Evolutionary conservation across 1,140 invertebrate genomes (phyloP).

Genomic region (Magallana ariakensis): DNA sequence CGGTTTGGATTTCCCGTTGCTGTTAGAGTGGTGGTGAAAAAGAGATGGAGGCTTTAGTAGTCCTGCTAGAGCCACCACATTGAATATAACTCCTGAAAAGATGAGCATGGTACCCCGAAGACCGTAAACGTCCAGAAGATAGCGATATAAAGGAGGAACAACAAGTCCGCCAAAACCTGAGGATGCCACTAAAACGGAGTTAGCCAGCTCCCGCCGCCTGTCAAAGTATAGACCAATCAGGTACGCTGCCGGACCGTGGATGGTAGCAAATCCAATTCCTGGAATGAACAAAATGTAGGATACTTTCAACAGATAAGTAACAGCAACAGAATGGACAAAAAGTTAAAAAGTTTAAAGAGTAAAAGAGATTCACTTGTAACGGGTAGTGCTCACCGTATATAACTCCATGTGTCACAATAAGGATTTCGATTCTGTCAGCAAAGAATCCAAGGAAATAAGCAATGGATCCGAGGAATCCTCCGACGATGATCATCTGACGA

Average conservation of each 20-base stretch:
- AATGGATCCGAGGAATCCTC: constrained; percentile 29
- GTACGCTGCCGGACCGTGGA: constrained; percentile 86
- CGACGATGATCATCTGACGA: constrained; percentile 36
- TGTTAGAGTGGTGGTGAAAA: background rate
- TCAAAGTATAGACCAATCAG: constrained; percentile 93
- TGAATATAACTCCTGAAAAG: constrained; percentile 87
- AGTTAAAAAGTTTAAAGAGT: too few relatives aligned
- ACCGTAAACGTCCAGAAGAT: constrained; percentile 65
- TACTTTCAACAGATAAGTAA: too few relatives aligned
- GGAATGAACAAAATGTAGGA: constrained; percentile 52
- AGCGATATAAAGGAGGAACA: constrained; percentile 65
- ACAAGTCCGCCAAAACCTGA: constrained; percentile 66
- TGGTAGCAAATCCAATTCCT: constrained; percentile 91
- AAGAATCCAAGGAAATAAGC: constrained; percentile 46
- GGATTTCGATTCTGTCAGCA: constrained; percentile 30
- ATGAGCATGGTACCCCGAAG: constrained; percentile 85
- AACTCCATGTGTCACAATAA: constrained; percentile 46
- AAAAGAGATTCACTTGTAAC: too few relatives aligned
- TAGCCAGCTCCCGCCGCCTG: constrained; percentile 91
- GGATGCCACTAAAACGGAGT: constrained; percentile 85
- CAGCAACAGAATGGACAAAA: too few relatives aligned
- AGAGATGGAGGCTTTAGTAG: constrained; percentile 75
- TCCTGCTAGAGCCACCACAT: constrained; percentile 87
- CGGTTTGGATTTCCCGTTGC: background rate
- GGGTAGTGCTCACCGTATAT: constrained; percentile 40